phyloP scores from a whole-genome alignment of 2,797 vertebrate genomes.

The Myripristis jacobus region DNA sequence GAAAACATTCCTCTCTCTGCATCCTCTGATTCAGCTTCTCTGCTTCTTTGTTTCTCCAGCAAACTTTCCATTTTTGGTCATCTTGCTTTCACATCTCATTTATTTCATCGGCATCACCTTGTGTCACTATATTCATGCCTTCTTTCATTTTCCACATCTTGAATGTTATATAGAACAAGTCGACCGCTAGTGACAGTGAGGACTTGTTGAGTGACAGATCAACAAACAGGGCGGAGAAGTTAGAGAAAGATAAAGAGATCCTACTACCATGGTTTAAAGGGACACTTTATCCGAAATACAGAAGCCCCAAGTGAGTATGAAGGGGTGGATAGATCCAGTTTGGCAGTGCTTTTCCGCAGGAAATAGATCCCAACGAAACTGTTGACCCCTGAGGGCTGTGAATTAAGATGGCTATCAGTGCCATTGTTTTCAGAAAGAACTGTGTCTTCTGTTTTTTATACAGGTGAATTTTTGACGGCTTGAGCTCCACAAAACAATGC shows the following conservation, averaged over 20 bases:
- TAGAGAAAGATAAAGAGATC: slow-evolving; percentile 13
- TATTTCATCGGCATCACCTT: slow-evolving; percentile 11
- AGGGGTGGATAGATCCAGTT: too few species aligned
- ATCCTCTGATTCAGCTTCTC: slow-evolving; percentile 19
- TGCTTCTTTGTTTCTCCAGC: not conserved
- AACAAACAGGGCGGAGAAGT: slow-evolving; percentile 25
- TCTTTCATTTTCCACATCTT: not conserved
- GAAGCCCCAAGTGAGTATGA: too few species aligned
- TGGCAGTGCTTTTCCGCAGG: too few species aligned
- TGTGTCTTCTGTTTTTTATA: too few species aligned
- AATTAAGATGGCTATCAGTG: too few species aligned
- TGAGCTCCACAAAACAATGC: too few species aligned
- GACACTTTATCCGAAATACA: too few species aligned
- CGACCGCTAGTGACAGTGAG: slow-evolving; percentile 13
- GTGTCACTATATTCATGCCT: slow-evolving; percentile 18
- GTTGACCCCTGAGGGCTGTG: too few species aligned
- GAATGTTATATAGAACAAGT: slow-evolving; percentile 3
- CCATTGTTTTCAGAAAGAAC: too few species aligned
- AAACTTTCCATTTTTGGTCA: not conserved
- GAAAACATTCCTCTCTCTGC: slow-evolving; percentile 1
- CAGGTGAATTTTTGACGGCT: too few species aligned
- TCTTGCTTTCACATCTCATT: not conserved
- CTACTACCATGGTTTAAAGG: too few species aligned
- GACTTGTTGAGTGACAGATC: slow-evolving; percentile 40
- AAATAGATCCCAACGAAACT: too few species aligned